phyloP scores from a whole-genome alignment of 2,113 vertebrate species.

The Sinocyclocheilus rhinocerous region DNA sequence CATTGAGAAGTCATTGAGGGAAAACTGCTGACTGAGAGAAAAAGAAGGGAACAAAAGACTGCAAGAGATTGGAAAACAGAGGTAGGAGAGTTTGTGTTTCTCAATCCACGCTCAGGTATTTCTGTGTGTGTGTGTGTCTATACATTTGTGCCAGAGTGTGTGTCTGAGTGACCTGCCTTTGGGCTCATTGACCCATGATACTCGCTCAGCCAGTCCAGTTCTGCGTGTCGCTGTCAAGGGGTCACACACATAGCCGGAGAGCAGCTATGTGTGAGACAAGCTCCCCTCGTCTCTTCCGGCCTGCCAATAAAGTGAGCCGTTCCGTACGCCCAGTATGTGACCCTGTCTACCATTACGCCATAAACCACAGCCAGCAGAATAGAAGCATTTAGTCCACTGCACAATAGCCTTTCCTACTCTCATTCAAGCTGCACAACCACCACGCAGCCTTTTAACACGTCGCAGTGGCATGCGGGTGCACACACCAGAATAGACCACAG shows the following conservation, averaged over 20 bases:
- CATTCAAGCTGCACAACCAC: slow-evolving; percentile 8
- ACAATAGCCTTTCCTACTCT: not conserved
- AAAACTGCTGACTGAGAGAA: slow-evolving; percentile 5
- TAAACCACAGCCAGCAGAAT: no score
- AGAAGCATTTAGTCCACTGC: no score
- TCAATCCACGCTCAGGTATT: not conserved
- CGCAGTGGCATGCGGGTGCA: not conserved
- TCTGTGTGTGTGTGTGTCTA: not conserved
- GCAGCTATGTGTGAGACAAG: slow-evolving; percentile 35
- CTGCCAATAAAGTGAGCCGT: slow-evolving; percentile 33
- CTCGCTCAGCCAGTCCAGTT: not conserved
- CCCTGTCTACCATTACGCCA: no score
- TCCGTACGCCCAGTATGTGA: slow-evolving; percentile 23
- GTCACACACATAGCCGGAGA: slow-evolving; percentile 29
- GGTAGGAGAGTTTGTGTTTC: not conserved
- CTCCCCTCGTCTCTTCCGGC: slow-evolving; percentile 21
- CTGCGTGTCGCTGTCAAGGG: slow-evolving; percentile 17
- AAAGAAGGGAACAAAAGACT: not conserved
- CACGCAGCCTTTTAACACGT: slow-evolving; percentile 6
- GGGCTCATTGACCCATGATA: slow-evolving; percentile 18
- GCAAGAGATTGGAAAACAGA: not conserved
- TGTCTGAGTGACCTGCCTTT: slow-evolving; percentile 27
- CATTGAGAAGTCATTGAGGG: not conserved
- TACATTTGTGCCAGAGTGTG: not conserved
- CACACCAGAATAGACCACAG: slow-evolving; percentile 12